Evolutionary conservation across 2,888 invertebrate genomes (phyloP), one percentile per base, ranked within the genome.

Genomic region (Lasioglossum zephyrum): DNA sequence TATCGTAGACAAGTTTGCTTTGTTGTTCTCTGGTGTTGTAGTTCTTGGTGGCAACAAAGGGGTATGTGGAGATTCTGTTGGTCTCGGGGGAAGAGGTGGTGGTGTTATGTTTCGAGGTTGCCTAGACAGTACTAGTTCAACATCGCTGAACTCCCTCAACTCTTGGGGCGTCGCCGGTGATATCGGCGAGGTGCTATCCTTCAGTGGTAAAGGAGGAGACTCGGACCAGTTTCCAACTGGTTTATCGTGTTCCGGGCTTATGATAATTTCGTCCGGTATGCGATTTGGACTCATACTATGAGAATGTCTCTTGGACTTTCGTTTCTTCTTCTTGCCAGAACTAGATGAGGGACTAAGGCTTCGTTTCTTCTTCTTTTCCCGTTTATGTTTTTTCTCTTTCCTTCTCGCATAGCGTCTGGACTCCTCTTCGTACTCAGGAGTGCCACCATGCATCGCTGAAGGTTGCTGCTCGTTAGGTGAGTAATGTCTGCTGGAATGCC

Each of bases 281-380:
- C 87, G 91, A 18, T 91, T 90, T 0, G 97, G 95, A 92, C 97
- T 97, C 0, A 97, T 96, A 82, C 97, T 97, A 77, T 97, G 96
- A 63, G 97, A 97, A 81, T 96, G 96, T 76, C 97, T 97, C 94
- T 96, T 96, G 66, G 96, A 96, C 94, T 97, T 97, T 85, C 96
- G 95, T 81, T 97, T 97, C 94, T 97, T 97, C 95, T 97, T 97
- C 95, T 97, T 97, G 92, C 97, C 97, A 70, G 97, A 96, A 88
- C 97, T 97, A 8, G 94, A 92, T 22, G 93, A 92, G 5, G 95
- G 95, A 53, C 94, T 94, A 85, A 95, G 94, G 81, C 96, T 96
- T 88, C 95, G 95, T 94, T 97, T 97, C 95, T 97, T 97, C 94
- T 97, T 97, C 93, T 97, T 97, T 73, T 97, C 97, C 92, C 97